Base-by-base conservation (phyloP, 2,888 invertebrate species). In the Ornithoptera priamus region DNA sequence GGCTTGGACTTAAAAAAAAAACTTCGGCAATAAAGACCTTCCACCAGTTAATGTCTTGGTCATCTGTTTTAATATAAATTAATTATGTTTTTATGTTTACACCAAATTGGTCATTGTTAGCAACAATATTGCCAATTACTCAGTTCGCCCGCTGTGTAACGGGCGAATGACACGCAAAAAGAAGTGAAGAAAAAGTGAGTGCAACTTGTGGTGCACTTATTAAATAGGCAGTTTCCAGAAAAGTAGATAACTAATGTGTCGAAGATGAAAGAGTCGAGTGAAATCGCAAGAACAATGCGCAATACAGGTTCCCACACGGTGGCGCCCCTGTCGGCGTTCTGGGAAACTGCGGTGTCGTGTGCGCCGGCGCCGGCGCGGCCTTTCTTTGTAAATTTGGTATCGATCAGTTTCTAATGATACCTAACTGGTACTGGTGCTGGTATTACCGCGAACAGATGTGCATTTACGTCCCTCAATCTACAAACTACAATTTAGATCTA, bases 351-450 rank as follows among this genome's bases (percentile, higher is more conserved):
- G 81, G 83, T 81, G 81, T 85, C 84, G 74, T 69, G 74, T 84
- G 70, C 74, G 78, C 79, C 78, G 75, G 74, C 74, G 75, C 70
- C 62, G 62, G 24, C 60, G 50, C 39, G 56, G 65, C 77, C 83
- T 87, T 88, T 88, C 86, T 81, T 80, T 67, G 83, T 87, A 86
- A 88, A 81, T 86, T 86, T 75, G 81, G 82, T 82, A 81, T 87
- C 83, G 81, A 79, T 82, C 83, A 17, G 18, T 39, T 61, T 39
- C 39, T 39, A 39, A 39, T 39, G 8, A 7, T 39, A 7, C 7
- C 39, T 39, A 39, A 39, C 39, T 39, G 39, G 39, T 39, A 39
- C 39, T 39, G 39, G 39, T 8, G 7, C 39, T 39, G 39, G 10
- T 10, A 39, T 10, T 39, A 39, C 39, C 39, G 39, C 39, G 39